These are phyloP conservation scores for Euclidia mi DNA, from an alignment of 2,888 invertebrate species.

Conservation along the genomic window DNA sequence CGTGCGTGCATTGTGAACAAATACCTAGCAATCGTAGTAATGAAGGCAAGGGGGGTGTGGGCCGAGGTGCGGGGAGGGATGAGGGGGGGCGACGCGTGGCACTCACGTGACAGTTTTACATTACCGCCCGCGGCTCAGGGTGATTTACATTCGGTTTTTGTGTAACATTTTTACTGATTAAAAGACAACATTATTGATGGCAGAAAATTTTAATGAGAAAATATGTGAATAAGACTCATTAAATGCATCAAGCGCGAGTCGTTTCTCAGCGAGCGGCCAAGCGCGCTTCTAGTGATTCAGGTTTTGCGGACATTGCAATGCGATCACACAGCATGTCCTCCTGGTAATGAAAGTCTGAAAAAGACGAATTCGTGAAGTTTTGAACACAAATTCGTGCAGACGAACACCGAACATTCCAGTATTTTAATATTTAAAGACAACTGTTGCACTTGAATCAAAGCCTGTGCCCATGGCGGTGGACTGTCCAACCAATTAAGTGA, in stretches of 20 bases:
- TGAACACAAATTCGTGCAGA: too few relatives aligned
- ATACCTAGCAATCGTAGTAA: slow-evolving; percentile 86
- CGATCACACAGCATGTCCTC: too few relatives aligned
- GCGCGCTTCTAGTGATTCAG: too few relatives aligned
- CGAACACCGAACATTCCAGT: too few relatives aligned
- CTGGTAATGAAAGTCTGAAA: too few relatives aligned
- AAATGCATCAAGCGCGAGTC: not conserved
- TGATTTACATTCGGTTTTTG: slow-evolving; percentile 75
- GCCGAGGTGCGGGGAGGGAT: slow-evolving; percentile 42
- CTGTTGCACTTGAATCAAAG: too few relatives aligned
- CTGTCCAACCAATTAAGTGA: too few relatives aligned
- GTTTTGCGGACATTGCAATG: too few relatives aligned
- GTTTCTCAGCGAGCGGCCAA: not conserved
- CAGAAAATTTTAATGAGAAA: slow-evolving; percentile 9
- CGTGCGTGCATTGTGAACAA: slow-evolving; percentile 83
- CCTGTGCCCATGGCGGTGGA: too few relatives aligned
- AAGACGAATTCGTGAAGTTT: too few relatives aligned
- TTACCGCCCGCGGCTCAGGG: slow-evolving; percentile 71
- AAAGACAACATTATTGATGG: slow-evolving; percentile 57
- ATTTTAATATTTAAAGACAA: too few relatives aligned
- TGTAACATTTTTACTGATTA: slow-evolving; percentile 65
- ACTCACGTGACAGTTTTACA: slow-evolving; percentile 85
- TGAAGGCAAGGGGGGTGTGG: slow-evolving; percentile 76
- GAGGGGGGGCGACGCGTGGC: slow-evolving; percentile 74
- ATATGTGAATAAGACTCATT: slow-evolving; percentile 1